Base-by-base conservation (phyloP, 2,113 vertebrate genomes). In the Astatoreochromis straeleni region DNA sequence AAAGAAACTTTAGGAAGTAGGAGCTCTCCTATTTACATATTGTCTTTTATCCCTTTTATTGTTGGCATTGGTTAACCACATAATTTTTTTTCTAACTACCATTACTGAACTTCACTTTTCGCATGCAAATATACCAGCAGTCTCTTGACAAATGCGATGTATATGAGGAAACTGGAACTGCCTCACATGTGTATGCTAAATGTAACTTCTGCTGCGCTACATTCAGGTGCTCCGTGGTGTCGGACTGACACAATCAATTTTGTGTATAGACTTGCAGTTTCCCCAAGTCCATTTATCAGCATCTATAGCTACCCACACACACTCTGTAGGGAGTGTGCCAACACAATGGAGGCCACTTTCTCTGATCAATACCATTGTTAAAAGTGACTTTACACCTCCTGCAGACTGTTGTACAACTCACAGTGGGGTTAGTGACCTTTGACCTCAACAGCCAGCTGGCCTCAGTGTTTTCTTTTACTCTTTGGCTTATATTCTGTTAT, bases 321-420 rank as follows among this genome's bases (percentile, higher is more conserved):
- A 81, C 91, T 90, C 90, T 89, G 85, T 82, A 89, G 93, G 91
- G 92, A 95, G 88, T 73, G 90, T 94, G 92, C 87, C 93, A 60
- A 73, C 83, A 95, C 94, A 95, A 95, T 93, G 35, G 38, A 84
- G 84, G 80, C 90, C 85, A 90, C 85, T 92, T 93, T 91, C 88
- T 47, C 86, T 86, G 79, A 94, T 95, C 91, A 91, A 93, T 94
- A 93, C 83, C 68, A 93, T 94, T 94, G 93, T 95, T 91, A 16
- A 21, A 80, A 86, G 35, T n/a, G 90, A 94, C 88, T 92, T 83
- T 16, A 79, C 47, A 82, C 91, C 90, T 93, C 92, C 88, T 83
- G 87, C 91, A 83, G 85, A 88, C 87, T 90, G 92, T 90, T 93
- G 81, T 89, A 83, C 73, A 40, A 24, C 65, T 83, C 87, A 65